These are phyloP conservation scores for Ascidia mentula DNA, from an alignment of 23 tunicate genomes.

Conservation along the genomic window DNA sequence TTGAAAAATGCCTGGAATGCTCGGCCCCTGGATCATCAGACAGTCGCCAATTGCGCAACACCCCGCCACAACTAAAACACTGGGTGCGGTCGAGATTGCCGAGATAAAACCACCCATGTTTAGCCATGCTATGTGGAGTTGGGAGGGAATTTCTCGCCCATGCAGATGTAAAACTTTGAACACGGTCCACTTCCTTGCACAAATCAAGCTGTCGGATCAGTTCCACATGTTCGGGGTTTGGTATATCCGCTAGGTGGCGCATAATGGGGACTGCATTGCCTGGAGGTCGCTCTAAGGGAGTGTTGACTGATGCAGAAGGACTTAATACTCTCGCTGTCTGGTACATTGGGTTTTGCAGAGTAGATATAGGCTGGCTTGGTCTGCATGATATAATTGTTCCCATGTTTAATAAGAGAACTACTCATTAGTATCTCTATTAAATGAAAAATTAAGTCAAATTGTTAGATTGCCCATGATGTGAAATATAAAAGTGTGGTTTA, in stretches of 20 bases:
- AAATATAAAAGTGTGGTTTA: too few species aligned
- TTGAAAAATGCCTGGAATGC: not conserved
- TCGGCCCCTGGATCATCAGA: not conserved
- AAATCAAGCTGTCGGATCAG: not conserved
- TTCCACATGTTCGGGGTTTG: not conserved
- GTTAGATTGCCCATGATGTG: too few species aligned
- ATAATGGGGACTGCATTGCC: not conserved
- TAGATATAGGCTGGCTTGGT: not conserved
- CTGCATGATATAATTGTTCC: too few species aligned
- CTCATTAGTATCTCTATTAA: too few species aligned
- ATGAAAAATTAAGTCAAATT: not conserved
- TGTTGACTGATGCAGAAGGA: not conserved
- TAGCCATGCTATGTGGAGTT: not conserved
- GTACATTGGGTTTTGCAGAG: not conserved
- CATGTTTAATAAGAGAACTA: too few species aligned
- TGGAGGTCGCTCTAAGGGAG: not conserved
- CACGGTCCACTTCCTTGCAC: not conserved
- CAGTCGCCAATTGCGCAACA: constrained; percentile 1
- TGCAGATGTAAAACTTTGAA: not conserved
- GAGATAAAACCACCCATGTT: constrained; percentile 10
- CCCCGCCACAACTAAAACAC: constrained; percentile 13
- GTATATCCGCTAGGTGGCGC: constrained; percentile 6
- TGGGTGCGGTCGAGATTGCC: constrained; percentile 13
- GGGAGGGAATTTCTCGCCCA: not conserved
- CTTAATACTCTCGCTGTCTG: not conserved